Conservation (phyloP, 2,797 vertebrate species). For the Lerista edwardsae region DNA sequence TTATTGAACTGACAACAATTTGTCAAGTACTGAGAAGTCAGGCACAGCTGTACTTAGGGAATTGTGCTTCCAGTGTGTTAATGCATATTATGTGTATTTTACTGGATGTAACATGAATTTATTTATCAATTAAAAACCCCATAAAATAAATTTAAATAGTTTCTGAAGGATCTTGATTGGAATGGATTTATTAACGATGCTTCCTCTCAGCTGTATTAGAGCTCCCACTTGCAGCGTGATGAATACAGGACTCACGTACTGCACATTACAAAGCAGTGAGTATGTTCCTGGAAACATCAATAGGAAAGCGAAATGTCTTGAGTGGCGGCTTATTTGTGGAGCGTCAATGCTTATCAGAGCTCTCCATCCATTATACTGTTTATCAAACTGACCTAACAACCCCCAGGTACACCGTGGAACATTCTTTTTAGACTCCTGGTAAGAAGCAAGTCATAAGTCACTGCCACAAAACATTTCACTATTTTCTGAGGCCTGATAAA, state of each 20-base stretch:
- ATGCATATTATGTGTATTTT: background rate
- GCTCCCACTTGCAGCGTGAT: conserved; percentile 60
- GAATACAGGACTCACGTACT: conserved; percentile 66
- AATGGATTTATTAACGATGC: conserved; percentile 64
- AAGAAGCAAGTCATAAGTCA: background rate
- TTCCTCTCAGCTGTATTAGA: conserved; percentile 52
- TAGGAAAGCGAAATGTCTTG: conserved; percentile 64
- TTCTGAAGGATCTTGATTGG: conserved; percentile 67
- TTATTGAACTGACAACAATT: too few species aligned
- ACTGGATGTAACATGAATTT: too few species aligned
- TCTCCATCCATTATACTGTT: background rate
- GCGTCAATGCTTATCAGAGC: conserved; percentile 65
- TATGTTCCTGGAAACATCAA: conserved; percentile 67
- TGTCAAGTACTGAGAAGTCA: too few species aligned
- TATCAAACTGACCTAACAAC: background rate
- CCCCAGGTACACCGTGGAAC: background rate
- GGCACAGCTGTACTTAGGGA: too few species aligned
- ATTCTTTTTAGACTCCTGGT: background rate
- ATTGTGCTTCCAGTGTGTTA: fast-evolving
- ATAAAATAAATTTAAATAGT: conserved; percentile 64
- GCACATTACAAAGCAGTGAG: conserved; percentile 66
- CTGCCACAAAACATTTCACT: background rate
- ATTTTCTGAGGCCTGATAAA: background rate
- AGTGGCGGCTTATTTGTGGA: conserved; percentile 61
- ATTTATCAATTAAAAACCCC: too few species aligned